Conservation (phyloP, 2,113 vertebrate genomes). For the Hippocampus mohnikei region DNA sequence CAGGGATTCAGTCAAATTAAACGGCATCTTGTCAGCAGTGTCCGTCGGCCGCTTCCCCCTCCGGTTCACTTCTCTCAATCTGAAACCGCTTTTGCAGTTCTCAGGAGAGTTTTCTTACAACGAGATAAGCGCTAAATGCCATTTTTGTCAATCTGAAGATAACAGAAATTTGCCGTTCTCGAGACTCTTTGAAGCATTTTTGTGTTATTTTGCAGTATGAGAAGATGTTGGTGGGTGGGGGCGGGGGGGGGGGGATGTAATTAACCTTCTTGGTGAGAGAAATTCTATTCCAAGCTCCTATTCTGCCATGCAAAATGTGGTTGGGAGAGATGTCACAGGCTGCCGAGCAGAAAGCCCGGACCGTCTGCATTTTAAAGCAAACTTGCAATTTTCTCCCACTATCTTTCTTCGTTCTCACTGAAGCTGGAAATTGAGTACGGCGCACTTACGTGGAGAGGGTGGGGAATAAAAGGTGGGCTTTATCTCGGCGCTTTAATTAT, state of each 20-base stretch:
- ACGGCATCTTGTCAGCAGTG: slow-evolving; percentile 23
- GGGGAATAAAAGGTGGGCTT: slow-evolving; percentile 59
- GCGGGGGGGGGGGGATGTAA: slow-evolving; percentile 73
- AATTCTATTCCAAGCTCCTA: slow-evolving; percentile 95
- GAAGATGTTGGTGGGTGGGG: neutral
- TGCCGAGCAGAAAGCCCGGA: slow-evolving; percentile 87
- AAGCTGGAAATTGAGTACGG: slow-evolving; percentile 85
- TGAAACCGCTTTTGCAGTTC: slow-evolving; percentile 30
- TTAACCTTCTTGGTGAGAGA: slow-evolving; percentile 90
- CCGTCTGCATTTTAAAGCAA: slow-evolving; percentile 92
- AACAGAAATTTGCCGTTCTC: slow-evolving; percentile 63
- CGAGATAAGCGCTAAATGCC: slow-evolving; percentile 62
- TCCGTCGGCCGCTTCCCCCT: slow-evolving; percentile 20
- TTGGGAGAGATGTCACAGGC: slow-evolving; percentile 90
- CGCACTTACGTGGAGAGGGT: slow-evolving; percentile 63
- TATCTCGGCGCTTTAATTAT: slow-evolving; percentile 68
- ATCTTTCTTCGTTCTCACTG: slow-evolving; percentile 79
- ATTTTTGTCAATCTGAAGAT: slow-evolving; percentile 43
- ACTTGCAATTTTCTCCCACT: slow-evolving; percentile 72
- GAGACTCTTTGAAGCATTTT: slow-evolving; percentile 12
- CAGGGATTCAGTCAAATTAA: slow-evolving; percentile 24
- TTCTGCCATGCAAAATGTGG: slow-evolving; percentile 91
- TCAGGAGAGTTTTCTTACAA: slow-evolving; percentile 43
- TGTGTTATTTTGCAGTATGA: slow-evolving; percentile 41
- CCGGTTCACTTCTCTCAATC: slow-evolving; percentile 12